These are phyloP conservation scores for Drosophila ustulata DNA, from an alignment of 2,888 invertebrate species.

Conservation along the genomic window DNA sequence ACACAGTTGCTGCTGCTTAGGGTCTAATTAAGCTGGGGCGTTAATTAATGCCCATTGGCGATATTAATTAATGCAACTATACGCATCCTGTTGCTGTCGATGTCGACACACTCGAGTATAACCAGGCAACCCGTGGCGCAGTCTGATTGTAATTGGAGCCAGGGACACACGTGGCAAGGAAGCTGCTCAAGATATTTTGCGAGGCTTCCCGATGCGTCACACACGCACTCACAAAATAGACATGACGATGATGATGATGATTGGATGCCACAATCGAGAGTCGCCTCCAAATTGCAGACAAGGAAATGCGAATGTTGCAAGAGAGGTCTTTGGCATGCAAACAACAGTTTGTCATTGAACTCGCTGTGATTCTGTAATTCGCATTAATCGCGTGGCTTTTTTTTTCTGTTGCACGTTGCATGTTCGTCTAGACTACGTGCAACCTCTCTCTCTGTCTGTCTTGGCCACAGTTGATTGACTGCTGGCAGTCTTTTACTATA, in stretches of 20 bases:
- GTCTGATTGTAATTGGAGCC: slow-evolving; percentile 53
- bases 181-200: slow-evolving; percentile 11
- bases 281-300: background rate
- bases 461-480: slow-evolving; percentile 34
- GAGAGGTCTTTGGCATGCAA: slow-evolving; percentile 3
- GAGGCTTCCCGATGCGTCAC: slow-evolving; percentile 30
- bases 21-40: slow-evolving; percentile 48
- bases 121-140: slow-evolving; percentile 43
- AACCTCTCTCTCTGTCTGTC: background rate
- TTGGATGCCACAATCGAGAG: slow-evolving; percentile 4
- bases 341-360: slow-evolving; percentile 2
- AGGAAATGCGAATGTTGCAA: background rate
- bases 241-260: slow-evolving; percentile 4
- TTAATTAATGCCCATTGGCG: slow-evolving; percentile 61
- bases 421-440: slow-evolving; percentile 21
- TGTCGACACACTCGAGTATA: background rate
- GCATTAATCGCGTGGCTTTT: slow-evolving; percentile 1
- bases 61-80: slow-evolving; percentile 57
- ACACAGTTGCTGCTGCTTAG: background rate
- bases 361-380: background rate
- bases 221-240: background rate
- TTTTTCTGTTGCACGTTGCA: background rate
- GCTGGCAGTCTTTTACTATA: slow-evolving; percentile 2
- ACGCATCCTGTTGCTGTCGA: slow-evolving; percentile 2
- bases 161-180: slow-evolving; percentile 19